Conservation (phyloP, 1,140 invertebrate genomes). For the Drosophila ironensis region DNA sequence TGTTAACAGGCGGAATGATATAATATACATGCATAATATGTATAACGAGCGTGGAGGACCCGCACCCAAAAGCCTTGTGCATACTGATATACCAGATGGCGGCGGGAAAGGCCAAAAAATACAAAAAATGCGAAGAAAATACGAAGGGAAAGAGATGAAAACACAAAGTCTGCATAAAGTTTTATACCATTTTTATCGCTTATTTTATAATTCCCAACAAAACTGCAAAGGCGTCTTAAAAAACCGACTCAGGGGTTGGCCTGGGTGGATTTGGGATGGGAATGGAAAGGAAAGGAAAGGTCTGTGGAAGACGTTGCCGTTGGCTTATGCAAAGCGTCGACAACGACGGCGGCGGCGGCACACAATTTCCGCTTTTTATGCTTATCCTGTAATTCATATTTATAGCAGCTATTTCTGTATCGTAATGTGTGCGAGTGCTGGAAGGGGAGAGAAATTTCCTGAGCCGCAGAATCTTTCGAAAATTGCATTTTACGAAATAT, state of each 20-base stretch:
- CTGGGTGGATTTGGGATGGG: constrained; percentile 14
- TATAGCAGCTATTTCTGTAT: constrained; percentile 76
- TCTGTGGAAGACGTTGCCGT: constrained; percentile 28
- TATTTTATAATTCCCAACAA: constrained; percentile 76
- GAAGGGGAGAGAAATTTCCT: constrained; percentile 47
- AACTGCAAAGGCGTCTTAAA: constrained; percentile 70
- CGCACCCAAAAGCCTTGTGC: constrained; percentile 2
- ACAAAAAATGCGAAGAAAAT: background rate
- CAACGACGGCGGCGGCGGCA: constrained; percentile 50
- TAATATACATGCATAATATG: constrained; percentile 60
- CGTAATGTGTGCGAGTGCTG: constrained; percentile 40
- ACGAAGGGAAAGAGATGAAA: constrained; percentile 7
- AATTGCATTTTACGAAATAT: constrained; percentile 66
- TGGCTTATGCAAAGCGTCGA: constrained; percentile 70
- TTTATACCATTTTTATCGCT: constrained; percentile 77
- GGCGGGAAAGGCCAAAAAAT: too few relatives aligned
- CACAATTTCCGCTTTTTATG: constrained; percentile 80
- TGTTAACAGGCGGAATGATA: constrained; percentile 69
- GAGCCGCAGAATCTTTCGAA: constrained; percentile 54
- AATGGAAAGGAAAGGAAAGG: constrained; percentile 4
- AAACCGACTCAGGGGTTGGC: constrained; percentile 28
- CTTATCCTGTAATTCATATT: constrained; percentile 81
- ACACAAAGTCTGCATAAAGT: constrained; percentile 64
- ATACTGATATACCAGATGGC: too few relatives aligned
- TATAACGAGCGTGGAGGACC: constrained; percentile 33